Conservation (phyloP, 2,888 invertebrate species). For the Chydorus sphaericus region DNA sequence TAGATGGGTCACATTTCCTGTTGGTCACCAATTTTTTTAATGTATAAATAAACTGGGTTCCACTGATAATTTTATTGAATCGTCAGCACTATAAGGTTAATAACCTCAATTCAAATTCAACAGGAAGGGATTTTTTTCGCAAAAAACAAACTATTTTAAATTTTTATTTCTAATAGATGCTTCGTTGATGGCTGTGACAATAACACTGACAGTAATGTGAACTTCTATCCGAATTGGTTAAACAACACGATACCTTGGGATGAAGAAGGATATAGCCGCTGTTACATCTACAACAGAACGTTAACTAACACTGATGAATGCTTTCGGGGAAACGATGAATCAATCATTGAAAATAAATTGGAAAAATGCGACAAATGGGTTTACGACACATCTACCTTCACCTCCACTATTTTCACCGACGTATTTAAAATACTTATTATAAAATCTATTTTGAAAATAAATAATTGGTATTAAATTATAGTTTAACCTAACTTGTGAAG, state of each 20-base stretch:
- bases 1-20: no score
- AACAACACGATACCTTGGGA: background rate
- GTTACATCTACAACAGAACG: background rate
- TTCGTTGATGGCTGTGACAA: background rate
- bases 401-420: background rate
- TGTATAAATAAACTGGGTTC: no score
- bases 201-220: no score
- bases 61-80: no score
- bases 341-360: background rate
- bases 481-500: slow-evolving; percentile 39
- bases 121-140: no score
- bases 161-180: background rate
- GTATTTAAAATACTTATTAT: background rate
- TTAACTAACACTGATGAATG: background rate
- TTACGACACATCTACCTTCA: background rate
- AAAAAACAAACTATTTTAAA: no score
- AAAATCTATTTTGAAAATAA: background rate
- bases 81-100: no score
- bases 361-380: background rate
- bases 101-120: no score
- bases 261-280: background rate
- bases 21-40: no score
- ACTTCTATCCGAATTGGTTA: background rate
- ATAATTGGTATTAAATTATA: background rate
- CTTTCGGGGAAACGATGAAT: background rate